These are phyloP conservation scores for Steinernema scapterisci DNA, from an alignment of 2,888 invertebrate species.

Conservation along the genomic window DNA sequence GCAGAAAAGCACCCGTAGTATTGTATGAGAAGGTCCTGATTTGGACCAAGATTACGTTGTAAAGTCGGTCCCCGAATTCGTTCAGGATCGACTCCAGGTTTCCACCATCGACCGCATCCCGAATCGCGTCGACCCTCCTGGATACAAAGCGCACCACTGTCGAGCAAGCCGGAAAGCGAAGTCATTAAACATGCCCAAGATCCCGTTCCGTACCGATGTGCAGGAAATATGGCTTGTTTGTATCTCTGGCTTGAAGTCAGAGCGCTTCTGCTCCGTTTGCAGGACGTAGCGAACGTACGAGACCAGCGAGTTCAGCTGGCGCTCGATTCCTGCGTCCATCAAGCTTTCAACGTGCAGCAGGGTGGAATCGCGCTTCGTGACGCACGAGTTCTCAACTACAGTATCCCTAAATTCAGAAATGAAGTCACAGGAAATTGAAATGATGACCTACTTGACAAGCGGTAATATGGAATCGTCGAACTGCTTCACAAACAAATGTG, in stretches of 20 bases:
- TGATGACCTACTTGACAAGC: conserved; percentile 79
- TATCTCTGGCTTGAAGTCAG: conserved; percentile 78
- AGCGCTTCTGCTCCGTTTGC: conserved; percentile 90
- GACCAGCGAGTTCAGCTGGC: conserved; percentile 82
- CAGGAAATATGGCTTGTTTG: conserved; percentile 36
- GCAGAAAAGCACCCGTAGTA: conserved; percentile 85
- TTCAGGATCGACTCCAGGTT: conserved; percentile 84
- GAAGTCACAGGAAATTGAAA: background rate
- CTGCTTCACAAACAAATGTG: conserved; percentile 88
- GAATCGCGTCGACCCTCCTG: conserved; percentile 57
- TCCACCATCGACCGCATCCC: conserved; percentile 77
- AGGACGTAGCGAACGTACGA: conserved; percentile 89
- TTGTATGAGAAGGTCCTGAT: conserved; percentile 71
- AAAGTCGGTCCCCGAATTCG: conserved; percentile 88
- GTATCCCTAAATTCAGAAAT: conserved; percentile 76
- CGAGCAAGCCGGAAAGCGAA: conserved; percentile 76
- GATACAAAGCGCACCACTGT: conserved; percentile 84
- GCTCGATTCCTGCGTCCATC: conserved; percentile 76
- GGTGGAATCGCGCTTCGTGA: conserved; percentile 82
- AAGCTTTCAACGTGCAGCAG: conserved; percentile 88
- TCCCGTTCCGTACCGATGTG: background rate
- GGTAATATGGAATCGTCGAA: conserved; percentile 87
- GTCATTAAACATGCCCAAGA: background rate
- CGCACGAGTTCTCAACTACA: conserved; percentile 84
- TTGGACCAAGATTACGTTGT: conserved; percentile 90